Base-by-base conservation (phyloP, 1,140 invertebrate species). In the Conus betulinus region DNA sequence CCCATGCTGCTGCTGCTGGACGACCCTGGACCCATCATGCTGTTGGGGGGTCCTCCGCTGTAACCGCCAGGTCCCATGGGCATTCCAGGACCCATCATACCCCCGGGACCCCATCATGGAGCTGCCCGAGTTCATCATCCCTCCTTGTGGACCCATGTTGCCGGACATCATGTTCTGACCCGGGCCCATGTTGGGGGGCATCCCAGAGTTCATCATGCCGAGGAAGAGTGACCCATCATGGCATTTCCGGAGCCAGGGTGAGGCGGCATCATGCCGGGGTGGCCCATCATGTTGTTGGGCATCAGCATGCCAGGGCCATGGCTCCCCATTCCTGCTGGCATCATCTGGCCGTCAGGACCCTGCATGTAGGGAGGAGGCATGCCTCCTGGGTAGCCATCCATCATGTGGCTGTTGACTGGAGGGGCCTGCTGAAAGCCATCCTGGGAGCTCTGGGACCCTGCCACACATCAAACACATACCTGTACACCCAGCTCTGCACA, bases 351-450 rank as follows among this genome's bases (percentile, higher is more conserved):
- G 52, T 95, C 81, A 0, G 96, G 95, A 84, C 95, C 93, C 87
- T 91, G 91, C 90, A 93, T 93, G 90, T 93, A 94, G 51, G 93
- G 93, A 13, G 95, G 95, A 25, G 95, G 95, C 95, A 91, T 95
- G 53, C 91, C 92, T 23, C 53, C 74, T 83, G 96, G 96, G 95
- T 98, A 90, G 57, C 97, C 97, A 95, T 98, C 98, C 96, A 98
- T 97, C 87, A 91, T 91, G 71, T 93, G 93, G 82, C 86, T 93
- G 88, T 95, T 96, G 91, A 93, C 94, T 84, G 93, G 92, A 51
- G 94, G 94, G 90, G 96, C 96, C 90, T 97, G 96, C 87, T 97
- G 97, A 96, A 98, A 98, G 91, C 98, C 98, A 95, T 98, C 98
- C 96, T 98, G 98, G 84, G 98, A 98, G 98, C 98, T 88, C 87